These are phyloP conservation scores for Rhyacophila evoluta DNA, from an alignment of 2,888 invertebrate species.

Conservation along the genomic window DNA sequence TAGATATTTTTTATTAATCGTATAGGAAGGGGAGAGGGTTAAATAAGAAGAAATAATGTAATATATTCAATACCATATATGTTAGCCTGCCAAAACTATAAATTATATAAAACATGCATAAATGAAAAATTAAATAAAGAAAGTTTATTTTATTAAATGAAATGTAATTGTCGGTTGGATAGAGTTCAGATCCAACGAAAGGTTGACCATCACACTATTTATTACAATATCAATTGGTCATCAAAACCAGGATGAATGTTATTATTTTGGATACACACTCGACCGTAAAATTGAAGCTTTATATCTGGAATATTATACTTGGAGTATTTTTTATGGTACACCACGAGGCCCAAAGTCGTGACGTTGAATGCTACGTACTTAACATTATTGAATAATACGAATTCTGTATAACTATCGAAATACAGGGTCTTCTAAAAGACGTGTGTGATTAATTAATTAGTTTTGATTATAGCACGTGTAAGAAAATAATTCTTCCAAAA, in stretches of 20 bases:
- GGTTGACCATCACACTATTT: not conserved
- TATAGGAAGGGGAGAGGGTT: too few relatives aligned
- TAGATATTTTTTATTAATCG: too few relatives aligned
- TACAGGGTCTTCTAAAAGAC: not conserved
- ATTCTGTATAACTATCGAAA: not conserved
- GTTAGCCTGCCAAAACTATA: too few relatives aligned
- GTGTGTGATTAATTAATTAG: too few relatives aligned
- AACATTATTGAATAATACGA: not conserved
- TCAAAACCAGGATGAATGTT: conserved; percentile 1
- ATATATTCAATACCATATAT: too few relatives aligned
- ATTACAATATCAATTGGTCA: conserved; percentile 12
- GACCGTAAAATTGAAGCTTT: conserved; percentile 13
- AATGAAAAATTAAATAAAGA: too few relatives aligned
- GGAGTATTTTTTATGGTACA: conserved; percentile 13
- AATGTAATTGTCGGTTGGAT: too few relatives aligned
- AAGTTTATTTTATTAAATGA: too few relatives aligned
- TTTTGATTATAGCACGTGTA: too few relatives aligned
- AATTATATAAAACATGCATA: too few relatives aligned
- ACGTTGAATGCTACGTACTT: not conserved
- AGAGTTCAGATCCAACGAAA: not conserved
- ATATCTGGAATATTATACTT: conserved; percentile 4
- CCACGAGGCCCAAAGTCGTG: not conserved
- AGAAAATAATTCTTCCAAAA: too few relatives aligned
- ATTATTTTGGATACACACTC: conserved; percentile 14
- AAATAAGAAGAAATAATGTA: too few relatives aligned